Percentiles rank a stretch among this genome's conserved stretches.
Conservation (phyloP, 2,888 invertebrate genomes). For the Dryadula phaetusa region DNA sequence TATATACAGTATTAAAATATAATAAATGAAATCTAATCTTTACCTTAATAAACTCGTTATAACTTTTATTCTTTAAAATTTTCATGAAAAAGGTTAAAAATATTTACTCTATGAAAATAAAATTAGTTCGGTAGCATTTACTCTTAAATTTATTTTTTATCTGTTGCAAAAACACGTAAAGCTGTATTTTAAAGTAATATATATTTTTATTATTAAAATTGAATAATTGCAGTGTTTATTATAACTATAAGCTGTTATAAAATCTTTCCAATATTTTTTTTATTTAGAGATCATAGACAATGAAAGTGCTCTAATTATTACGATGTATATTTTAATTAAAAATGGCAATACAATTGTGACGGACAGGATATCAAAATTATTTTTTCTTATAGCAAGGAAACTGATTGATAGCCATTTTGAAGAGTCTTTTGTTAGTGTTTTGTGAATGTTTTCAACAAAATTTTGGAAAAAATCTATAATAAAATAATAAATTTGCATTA, state of each 20-base stretch:
- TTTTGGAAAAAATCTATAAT: conserved; percentile 67
- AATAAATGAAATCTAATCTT: no score
- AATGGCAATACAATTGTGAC: conserved; percentile 77
- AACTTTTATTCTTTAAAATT: no score
- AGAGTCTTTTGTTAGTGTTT: conserved; percentile 85
- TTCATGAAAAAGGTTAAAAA: no score
- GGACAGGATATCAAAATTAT: conserved; percentile 78
- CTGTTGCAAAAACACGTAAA: not conserved
- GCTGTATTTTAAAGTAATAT: not conserved
- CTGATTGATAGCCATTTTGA: conserved; percentile 84
- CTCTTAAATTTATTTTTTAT: not conserved
- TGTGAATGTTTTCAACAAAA: conserved; percentile 82
- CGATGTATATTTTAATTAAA: conserved; percentile 57
- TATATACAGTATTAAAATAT: no score
- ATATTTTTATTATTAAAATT: not conserved
- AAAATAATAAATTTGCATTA: conserved; percentile 48
- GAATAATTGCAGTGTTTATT: not conserved
- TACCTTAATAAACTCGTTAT: no score
- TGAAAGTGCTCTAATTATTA: conserved; percentile 30
- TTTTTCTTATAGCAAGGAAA: conserved; percentile 76
- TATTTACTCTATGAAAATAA: no score
- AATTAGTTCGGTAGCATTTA: no score
- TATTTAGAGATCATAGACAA: conserved; percentile 61
- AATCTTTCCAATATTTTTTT: not conserved
- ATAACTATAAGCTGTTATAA: no score